A percentile compares a stretch with the other conserved stretches of the same genome.
These are phyloP conservation scores for Stegophylla sp. DNA, from an alignment of 2,888 invertebrate genomes.

Conservation along the genomic window DNA sequence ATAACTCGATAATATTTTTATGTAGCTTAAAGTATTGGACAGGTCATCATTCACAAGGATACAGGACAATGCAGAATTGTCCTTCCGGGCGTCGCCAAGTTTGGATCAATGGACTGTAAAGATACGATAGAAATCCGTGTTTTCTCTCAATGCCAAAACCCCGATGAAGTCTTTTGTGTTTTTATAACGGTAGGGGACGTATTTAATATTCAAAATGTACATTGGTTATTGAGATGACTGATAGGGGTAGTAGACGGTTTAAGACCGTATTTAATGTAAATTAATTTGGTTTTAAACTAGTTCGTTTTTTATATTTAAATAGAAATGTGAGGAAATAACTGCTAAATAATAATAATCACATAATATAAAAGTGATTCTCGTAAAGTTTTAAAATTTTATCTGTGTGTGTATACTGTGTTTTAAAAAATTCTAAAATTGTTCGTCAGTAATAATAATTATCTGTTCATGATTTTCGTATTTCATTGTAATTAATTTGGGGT, in stretches of 20 bases:
- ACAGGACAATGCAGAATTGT: constrained; percentile 35
- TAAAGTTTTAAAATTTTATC: no score
- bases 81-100: constrained; percentile 55
- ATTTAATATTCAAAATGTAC: constrained; percentile 44
- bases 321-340: no score
- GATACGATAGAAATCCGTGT: constrained; percentile 57
- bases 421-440: no score
- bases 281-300: no score
- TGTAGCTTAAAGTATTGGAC: constrained; percentile 52
- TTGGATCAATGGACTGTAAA: constrained; percentile 56
- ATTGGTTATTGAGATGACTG: constrained; percentile 35
- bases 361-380: no score
- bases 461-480: no score
- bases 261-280: background rate
- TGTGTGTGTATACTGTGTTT: no score
- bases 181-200: constrained; percentile 35
- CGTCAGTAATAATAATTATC: no score
- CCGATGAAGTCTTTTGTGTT: constrained; percentile 51
- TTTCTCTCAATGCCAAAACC: constrained; percentile 57
- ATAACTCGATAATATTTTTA: constrained; percentile 48
- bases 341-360: no score
- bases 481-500: no score
- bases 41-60: constrained; percentile 55
- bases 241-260: constrained; percentile 4
- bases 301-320: no score